Base-by-base conservation (phyloP, 1,140 invertebrate species). In the Drosophila ironensis region DNA sequence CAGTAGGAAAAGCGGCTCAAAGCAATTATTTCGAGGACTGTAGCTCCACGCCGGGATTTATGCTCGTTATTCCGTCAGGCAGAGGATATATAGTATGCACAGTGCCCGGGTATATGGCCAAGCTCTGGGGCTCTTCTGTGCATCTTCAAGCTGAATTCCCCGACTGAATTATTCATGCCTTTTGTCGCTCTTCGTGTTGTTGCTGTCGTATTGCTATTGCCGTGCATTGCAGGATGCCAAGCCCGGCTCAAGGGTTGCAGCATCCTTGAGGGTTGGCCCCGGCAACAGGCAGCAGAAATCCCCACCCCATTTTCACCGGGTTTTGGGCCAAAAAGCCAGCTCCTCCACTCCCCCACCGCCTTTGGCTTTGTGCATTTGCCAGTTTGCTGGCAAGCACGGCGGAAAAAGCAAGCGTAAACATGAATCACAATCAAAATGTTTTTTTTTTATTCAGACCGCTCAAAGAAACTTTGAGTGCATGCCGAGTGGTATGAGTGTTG, bases 121-220 rank as follows among this genome's bases (percentile, higher is more conserved):
- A 12, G 57, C 53, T n/a, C n/a, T 30, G 35, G 16, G 33, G 11
- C 38, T 59, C 44, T 42, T 59, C 44, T 48, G 22, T 70, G 66
- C 66, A 70, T 59, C 66, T 70, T 47, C 30, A 48, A 59, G 45
- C 48, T 86, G 74, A 46, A 48, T 63, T 64, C 60, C 27, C 33
- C 57, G 20, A 11, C 33, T 64, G 60, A 78, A 84, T 86, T 61
- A 84, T 84, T 78, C 78, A 84, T 77, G 50, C 51, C 54, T 67
- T 57, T 64, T 76, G 72, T 56, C 60, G 71, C 56, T 73, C 33
- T 12, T 12, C 8, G 30, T 33, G 24, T 37, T 61, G 53, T 37
- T 72, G 27, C 27, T 28, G 27, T 28, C n/a, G 27, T n/a, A 4
- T 30, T 30, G 28, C 7, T 12, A 12, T 3, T 14, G 59, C 9